These are phyloP conservation scores for Hippocampus mohnikei DNA, from an alignment of 2,113 vertebrate genomes.

Conservation along the genomic window DNA sequence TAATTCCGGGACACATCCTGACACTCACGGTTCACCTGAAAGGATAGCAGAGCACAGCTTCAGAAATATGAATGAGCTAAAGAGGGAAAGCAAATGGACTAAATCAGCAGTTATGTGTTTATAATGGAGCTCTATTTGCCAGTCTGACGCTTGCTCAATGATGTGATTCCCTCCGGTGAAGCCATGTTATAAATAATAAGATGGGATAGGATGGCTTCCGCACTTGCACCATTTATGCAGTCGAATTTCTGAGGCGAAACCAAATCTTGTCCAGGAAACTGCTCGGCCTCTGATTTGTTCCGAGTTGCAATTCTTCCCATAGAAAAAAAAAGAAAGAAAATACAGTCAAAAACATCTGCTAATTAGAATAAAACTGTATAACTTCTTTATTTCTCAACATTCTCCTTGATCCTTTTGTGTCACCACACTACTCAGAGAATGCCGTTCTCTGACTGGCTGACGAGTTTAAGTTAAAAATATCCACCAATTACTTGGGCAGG, in stretches of 20 bases:
- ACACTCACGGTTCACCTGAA: slow-evolving; percentile 14
- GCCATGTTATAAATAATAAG: slow-evolving; percentile 10
- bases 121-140: slow-evolving; percentile 12
- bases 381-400: no score
- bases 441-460: no score
- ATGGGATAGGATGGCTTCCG: neutral
- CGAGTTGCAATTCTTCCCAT: no score
- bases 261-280: neutral
- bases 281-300: neutral
- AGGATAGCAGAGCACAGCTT: neutral
- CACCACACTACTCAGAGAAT: no score
- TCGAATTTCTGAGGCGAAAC: neutral
- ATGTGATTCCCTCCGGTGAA: slow-evolving; percentile 7
- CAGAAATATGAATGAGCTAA: neutral
- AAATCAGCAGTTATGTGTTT: neutral
- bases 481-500: no score
- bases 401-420: no score
- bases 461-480: no score
- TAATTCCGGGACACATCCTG: slow-evolving; percentile 3
- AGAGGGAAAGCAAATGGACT: slow-evolving; percentile 1
- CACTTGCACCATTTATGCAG: neutral
- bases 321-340: no score
- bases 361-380: no score
- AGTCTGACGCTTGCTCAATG: neutral
- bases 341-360: no score